Evolutionary conservation across 2,888 invertebrate genomes (phyloP), one percentile per base, ranked within the genome.

Genomic region (Phymatocera aterrima): DNA sequence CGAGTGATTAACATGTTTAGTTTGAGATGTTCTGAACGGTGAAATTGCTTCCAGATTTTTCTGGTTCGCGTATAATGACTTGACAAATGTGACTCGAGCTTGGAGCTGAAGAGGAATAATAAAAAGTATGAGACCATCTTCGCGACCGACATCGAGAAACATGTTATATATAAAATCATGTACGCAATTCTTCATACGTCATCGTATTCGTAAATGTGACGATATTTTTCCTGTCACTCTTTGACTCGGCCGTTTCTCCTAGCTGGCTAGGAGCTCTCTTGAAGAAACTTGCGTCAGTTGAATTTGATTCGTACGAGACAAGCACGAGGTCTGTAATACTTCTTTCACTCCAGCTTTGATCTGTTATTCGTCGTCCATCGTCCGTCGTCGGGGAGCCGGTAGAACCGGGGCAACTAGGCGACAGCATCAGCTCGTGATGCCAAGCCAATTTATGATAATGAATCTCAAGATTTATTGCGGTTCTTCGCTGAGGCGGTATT

Each of bases 381-480:
- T 81, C 80, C 70, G 74, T 79, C 81, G 82, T 78, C 72, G 70
- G 80, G 46, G 48, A n/a, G 37, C 34, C 51, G 57, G 61, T 34
- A 37, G 3, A 37, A 37, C 37, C 61, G 61, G n/a, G 8, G 34
- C n/a, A 64, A 37, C 46, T n/a, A 51, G 82, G 81, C 84, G 85
- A 86, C 85, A 85, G 84, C 85, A 85, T 87, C 85, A 82, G 81
- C 82, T 54, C 72, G 82, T 48, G 83, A 72, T 84, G 83, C 83
- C 82, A 79, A 80, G 84, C 87, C 87, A 88, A 88, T 88, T 88
- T 88, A 88, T 88, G 88, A 88, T 88, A 88, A 88, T 88, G 88
- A 88, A 87, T 85, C 86, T 79, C 64, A 82, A 88, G 87, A 88
- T 88, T 88, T 88, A 88, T 88, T 81, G 85, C 83, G 83, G 82